Evolutionary conservation across 2,888 invertebrate genomes (phyloP).

Genomic region (Mesopsocus fuscifrons): DNA sequence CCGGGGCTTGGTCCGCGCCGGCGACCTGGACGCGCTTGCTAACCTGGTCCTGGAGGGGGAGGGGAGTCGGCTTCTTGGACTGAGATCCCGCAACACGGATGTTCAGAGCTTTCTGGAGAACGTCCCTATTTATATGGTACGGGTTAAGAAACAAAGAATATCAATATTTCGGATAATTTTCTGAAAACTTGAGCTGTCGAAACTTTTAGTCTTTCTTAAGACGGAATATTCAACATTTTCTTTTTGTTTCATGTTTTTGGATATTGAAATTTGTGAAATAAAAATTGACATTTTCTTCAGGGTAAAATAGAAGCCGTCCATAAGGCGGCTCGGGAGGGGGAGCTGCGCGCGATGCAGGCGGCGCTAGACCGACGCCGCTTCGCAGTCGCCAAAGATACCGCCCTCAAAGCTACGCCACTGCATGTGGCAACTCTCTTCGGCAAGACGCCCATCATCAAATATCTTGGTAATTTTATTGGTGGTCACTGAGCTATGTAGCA

Average conservation of each 20-base stretch:
- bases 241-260: too few relatives aligned
- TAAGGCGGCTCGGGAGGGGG: slow-evolving; percentile 65
- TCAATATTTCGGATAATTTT: too few relatives aligned
- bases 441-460: slow-evolving; percentile 47
- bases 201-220: too few relatives aligned
- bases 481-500: too few relatives aligned
- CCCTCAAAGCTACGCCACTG: slow-evolving; percentile 64
- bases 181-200: too few relatives aligned
- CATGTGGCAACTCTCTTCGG: slow-evolving; percentile 75
- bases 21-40: slow-evolving; percentile 81
- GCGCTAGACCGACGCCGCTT: slow-evolving; percentile 78
- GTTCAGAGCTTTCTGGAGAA: slow-evolving; percentile 73
- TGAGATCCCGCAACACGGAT: slow-evolving; percentile 51
- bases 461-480: slow-evolving; percentile 6
- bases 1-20: slow-evolving; percentile 42
- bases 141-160: too few relatives aligned
- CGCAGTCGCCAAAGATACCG: slow-evolving; percentile 68
- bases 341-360: slow-evolving; percentile 63
- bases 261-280: too few relatives aligned
- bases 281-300: slow-evolving; percentile 33
- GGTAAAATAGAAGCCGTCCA: slow-evolving; percentile 81
- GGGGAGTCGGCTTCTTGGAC: slow-evolving; percentile 53
- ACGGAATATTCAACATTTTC: too few relatives aligned
- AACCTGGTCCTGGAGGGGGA: slow-evolving; percentile 76
- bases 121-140: slow-evolving; percentile 73